These are phyloP conservation scores for Bucco capensis DNA, from an alignment of 2,113 vertebrate species.

Conservation along the genomic window DNA sequence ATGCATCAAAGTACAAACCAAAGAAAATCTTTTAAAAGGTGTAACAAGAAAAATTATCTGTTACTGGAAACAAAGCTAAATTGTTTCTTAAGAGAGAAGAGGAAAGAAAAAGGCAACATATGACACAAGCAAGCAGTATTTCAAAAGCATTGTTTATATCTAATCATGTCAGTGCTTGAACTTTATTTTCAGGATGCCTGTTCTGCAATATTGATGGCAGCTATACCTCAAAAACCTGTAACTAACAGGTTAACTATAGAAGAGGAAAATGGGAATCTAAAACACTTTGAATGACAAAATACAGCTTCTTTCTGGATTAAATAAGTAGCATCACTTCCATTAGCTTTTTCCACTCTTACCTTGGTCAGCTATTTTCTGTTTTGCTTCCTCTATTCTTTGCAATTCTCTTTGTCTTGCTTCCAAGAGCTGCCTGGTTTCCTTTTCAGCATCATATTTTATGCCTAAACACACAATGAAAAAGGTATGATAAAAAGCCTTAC, in stretches of 20 bases:
- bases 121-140: not conserved
- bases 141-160: not conserved
- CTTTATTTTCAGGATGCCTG: not conserved
- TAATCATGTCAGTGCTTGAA: not conserved
- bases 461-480: slow-evolving; percentile 67
- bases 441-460: slow-evolving; percentile 94
- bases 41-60: not conserved
- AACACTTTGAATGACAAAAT: not conserved
- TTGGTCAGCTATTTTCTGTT: slow-evolving; percentile 89
- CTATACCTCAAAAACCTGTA: not conserved
- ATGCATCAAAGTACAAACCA: not conserved
- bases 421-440: slow-evolving; percentile 88
- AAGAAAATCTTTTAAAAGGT: not conserved
- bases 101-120: not conserved
- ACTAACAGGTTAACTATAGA: not conserved
- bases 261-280: not conserved
- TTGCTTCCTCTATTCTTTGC: slow-evolving; percentile 94
- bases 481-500: not conserved
- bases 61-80: not conserved
- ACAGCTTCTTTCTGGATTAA: not conserved
- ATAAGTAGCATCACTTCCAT: not conserved
- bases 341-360: slow-evolving; percentile 71
- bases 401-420: slow-evolving; percentile 91
- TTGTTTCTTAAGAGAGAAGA: not conserved
- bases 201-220: not conserved